Base-by-base conservation (phyloP, 2,113 vertebrate genomes). In the Nothoprocta perdicaria region DNA sequence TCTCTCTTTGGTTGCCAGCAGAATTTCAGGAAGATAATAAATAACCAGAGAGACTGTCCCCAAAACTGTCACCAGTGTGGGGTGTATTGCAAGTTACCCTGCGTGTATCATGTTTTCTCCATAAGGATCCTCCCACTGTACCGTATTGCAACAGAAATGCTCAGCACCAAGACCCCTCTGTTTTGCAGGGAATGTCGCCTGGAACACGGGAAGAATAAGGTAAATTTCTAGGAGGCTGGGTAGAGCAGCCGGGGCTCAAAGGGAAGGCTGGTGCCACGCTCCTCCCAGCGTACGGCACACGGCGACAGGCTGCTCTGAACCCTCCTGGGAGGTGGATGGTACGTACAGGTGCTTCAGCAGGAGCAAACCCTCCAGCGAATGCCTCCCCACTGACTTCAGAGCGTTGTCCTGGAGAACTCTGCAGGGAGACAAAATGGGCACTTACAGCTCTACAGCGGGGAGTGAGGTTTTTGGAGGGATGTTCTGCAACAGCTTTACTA, bases 301-400 rank as follows among this genome's bases (percentile, higher is more conserved):
- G 53, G 53, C 53, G 18, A 29, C 53, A 31, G 29, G 61, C 24
- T 63, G 38, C 26, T 65, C 38, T 29, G 38, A 26, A 24, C 38
- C 38, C 40, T 27, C 53, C 53, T 16, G 38, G 17, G 24, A 38
- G 35, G 35, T 6, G 35, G 35, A 38, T 38, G 35, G 35, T 38
- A 38, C 97, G 92, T 97, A 97, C 96, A 97, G 91, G 79, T 95
- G 77, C 89, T 90, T 92, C 43, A 97, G 95, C 55, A 93, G 88
- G 15, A 96, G 72, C 82, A 98, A 90, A 62, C 95, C 96, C 85
- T 97, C 86, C 83, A 97, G 95, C 4, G 96, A 96, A 43, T 13
- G 68, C 45, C 95, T 97, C 74, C 57, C 76, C 83, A 97, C 78
- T 43, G 46, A 55, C 10, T 4, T 80, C 90, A 98, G 74, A 16